Evolutionary conservation across 2,888 invertebrate genomes (phyloP), one percentile per base, ranked within the genome.

Genomic region (Brenthis ino): DNA sequence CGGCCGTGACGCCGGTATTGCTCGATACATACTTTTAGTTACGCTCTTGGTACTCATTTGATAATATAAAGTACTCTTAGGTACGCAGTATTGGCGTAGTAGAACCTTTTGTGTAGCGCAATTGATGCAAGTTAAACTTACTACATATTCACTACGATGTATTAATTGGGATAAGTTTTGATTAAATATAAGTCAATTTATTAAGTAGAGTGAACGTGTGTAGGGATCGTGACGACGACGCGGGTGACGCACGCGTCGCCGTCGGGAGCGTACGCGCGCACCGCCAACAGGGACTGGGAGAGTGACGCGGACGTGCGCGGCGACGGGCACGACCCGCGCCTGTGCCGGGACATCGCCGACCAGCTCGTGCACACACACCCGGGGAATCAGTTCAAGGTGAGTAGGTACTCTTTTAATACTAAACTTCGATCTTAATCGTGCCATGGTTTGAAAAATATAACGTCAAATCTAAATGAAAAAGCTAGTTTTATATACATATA

Each of bases 161-260:
- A 24, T 6, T 14, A 8, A 14, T 20, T 28, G 28, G 28, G 4
- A 28, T 28, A 28, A 28, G 28, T 4, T 28, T 28, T 28, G 28
- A 28, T 5, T 28, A 5, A 4, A 28, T 4, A 28, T 28, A 28
- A 20, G 28, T 28, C 5, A 28, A 28, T 28, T 28, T 28, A 28
- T 28, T 28, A 28, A 28, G 28, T 28, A 28, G 28, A 28, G 3
- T 47, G 4, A 37, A 16, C 37, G 6, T 16, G 16, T 63, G 58
- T 78, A 85, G 95, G 95, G 0, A 84, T 95, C n/a, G 96, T 97
- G 28, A 97, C 97, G 12, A 96, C 96, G 2, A 95, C 96, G 0
- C 93, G 96, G 67, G 94, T 97, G 1, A 97, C 97, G 0, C 96
- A 97, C 82, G 97, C 96, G 5, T 96, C 96, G 0, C 96, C 96